Evolutionary conservation across 2,113 vertebrate genomes (phyloP).

Genomic region (Serinus canaria): DNA sequence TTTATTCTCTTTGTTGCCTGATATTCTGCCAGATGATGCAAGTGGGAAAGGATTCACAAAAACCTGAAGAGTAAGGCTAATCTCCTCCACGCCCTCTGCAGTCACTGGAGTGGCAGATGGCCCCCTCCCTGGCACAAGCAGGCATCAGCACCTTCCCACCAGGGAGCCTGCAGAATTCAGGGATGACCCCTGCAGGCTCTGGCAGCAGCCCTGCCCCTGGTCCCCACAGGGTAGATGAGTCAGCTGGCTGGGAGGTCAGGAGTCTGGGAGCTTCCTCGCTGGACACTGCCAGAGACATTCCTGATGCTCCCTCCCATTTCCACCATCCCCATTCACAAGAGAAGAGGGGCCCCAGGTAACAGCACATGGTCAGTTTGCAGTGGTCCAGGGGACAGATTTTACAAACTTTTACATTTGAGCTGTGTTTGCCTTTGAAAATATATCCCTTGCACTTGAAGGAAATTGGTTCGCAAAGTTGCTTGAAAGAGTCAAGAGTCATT

Average conservation of each 20-base stretch:
- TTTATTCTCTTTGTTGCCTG: conserved; percentile 2
- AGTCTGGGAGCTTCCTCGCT: neutral
- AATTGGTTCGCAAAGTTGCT: neutral
- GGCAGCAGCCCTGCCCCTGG: neutral
- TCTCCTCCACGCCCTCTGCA: neutral
- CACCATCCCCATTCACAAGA: rapidly evolving
- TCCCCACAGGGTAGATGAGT: rapidly evolving
- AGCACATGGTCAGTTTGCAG: rapidly evolving
- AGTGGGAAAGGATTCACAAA: rapidly evolving
- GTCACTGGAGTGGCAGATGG: neutral
- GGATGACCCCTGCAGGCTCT: neutral
- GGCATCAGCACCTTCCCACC: neutral
- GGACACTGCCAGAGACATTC: neutral
- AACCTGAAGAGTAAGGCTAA: neutral
- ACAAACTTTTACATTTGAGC: neutral
- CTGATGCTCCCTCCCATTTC: rapidly evolving
- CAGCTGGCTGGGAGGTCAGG: neutral
- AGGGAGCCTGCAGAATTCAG: neutral
- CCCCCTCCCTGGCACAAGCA: neutral
- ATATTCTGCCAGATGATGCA: neutral
- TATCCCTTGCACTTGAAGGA: neutral
- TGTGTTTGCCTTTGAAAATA: neutral
- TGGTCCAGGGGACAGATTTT: neutral
- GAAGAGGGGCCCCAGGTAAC: neutral
- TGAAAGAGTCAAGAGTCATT: conserved; percentile 65